Evolutionary conservation across 2,113 vertebrate species (phyloP), one percentile per base, ranked within the genome.

Genomic region (Corapipo altera): DNA sequence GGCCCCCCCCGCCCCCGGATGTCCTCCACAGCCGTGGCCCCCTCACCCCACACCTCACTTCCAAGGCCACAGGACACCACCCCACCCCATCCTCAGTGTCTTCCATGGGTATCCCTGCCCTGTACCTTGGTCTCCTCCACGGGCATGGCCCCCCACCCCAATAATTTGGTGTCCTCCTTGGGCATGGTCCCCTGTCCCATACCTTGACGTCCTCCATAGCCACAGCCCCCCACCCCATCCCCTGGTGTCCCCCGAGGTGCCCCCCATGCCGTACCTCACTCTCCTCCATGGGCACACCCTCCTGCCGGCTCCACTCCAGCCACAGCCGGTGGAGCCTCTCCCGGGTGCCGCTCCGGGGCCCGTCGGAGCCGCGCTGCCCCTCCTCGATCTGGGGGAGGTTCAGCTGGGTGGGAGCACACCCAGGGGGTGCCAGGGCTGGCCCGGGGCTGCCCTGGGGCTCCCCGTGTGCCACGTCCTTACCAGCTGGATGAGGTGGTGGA

Each of bases 401-500:
- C 21, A n/a, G 28, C 3, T 3, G 23, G 57, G 18, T 52, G 48
- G 51, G 48, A 82, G 33, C 12, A 7, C 48, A 0, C 4, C 1
- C 0, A 12, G 11, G 23, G 46, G 8, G 4, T 1, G 8, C 48
- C 6, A 0, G 28, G 28, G 28, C 52, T 1, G 23, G 54, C 52
- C 15, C 0, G 2, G 37, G 11, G 15, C 26, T 18, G 26, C 39
- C 39, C 39, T 39, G 39, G 39, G 39, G 16, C 26, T 49, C 21
- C 62, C 23, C 6, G 26, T 52, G 51, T 9, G 2, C 7, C 8
- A 1, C 14, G 0, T 35, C 89, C 98, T 97, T 96, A 99, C 98
- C 98, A 99, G 98, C 88, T 98, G 97, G 48, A 99, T 96, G 11
- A 98, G 95, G 54, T 95, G 98, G 95, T 98, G 98, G 59, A 99